Conservation (phyloP, 2,888 invertebrate species). For the Eurytoma californica region DNA sequence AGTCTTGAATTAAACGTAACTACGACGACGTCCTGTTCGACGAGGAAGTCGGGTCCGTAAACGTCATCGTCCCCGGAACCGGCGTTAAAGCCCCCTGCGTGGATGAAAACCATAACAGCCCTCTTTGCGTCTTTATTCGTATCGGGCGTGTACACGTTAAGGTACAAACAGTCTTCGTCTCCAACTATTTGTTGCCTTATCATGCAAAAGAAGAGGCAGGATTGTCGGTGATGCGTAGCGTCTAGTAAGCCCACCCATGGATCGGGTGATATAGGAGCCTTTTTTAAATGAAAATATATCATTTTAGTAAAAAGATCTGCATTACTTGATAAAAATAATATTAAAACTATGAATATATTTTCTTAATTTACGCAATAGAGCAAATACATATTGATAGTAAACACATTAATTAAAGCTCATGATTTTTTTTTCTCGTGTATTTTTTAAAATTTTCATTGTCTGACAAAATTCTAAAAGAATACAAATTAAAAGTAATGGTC, state of each 20-base stretch:
- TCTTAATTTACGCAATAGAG: too few relatives aligned
- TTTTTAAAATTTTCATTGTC: background rate
- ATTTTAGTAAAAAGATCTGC: too few relatives aligned
- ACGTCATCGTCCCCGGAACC: constrained; percentile 64
- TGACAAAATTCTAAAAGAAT: background rate
- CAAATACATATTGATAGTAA: too few relatives aligned
- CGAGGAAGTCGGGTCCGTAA: constrained; percentile 67
- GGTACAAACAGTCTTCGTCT: constrained; percentile 68
- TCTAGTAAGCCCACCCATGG: constrained; percentile 69
- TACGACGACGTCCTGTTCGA: constrained; percentile 68
- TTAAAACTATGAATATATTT: too few relatives aligned
- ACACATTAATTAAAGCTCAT: background rate
- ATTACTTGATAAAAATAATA: too few relatives aligned
- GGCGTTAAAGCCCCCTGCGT: constrained; percentile 65
- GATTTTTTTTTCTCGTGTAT: background rate
- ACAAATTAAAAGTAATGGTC: background rate
- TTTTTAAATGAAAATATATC: constrained; percentile 1
- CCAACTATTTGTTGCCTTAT: constrained; percentile 63
- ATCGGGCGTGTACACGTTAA: constrained; percentile 69
- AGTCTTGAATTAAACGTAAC: constrained; percentile 68
- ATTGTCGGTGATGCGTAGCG: constrained; percentile 64
- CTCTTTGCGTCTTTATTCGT: constrained; percentile 63
- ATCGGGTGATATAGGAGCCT: constrained; percentile 64
- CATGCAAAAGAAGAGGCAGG: constrained; percentile 67
- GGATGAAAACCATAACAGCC: constrained; percentile 68